Base-by-base conservation (phyloP, 2,797 vertebrate genomes). In the Semaprochilodus insignis region DNA sequence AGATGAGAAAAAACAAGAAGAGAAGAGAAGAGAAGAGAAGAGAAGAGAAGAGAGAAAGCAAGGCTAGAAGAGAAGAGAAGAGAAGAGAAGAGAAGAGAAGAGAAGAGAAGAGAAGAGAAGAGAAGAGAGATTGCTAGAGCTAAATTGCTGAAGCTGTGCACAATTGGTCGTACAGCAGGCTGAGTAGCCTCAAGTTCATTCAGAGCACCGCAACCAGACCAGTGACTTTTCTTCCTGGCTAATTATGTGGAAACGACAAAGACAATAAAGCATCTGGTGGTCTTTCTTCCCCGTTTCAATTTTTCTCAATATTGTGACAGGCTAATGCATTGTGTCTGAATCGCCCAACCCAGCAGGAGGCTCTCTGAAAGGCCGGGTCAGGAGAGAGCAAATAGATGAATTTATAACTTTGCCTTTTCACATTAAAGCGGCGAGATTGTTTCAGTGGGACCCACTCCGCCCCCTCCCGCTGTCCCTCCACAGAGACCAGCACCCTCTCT, bases 191-290 rank as follows among this genome's bases (percentile, higher is more conserved):
- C 97, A 98, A 97, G 97, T 99, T 99, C 97, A 98, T 97, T 97
- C 96, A 96, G 88, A 85, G 92, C 96, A 96, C 96, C 96, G 96
- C 96, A 97, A 95, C 95, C 94, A 86, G 94, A 95, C 95, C 95
- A 86, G 95, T 93, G 94, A 94, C 94, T 96, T 97, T 98, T 99
- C 96, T 98, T 95, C 95, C 93, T 88, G 91, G 96, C 96, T 99
- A 99, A 99, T 99, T 99, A 98, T 95, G 97, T 97, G 97, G 97
- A 99, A 99, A 98, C 96, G 82, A 94, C 94, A 95, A 95, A 96
- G 95, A 99, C 97, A 99, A 98, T 97, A 96, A 97, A 97, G 97
- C 97, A 99, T 99, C 98, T 99, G 97, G 94, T 97, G 93, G 96
- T 97, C 97, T 96, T 97, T 97, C 96, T 96, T 95, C 90, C 94